Conservation (phyloP, 2,888 invertebrate genomes). For the Drosophila stalkeri region DNA sequence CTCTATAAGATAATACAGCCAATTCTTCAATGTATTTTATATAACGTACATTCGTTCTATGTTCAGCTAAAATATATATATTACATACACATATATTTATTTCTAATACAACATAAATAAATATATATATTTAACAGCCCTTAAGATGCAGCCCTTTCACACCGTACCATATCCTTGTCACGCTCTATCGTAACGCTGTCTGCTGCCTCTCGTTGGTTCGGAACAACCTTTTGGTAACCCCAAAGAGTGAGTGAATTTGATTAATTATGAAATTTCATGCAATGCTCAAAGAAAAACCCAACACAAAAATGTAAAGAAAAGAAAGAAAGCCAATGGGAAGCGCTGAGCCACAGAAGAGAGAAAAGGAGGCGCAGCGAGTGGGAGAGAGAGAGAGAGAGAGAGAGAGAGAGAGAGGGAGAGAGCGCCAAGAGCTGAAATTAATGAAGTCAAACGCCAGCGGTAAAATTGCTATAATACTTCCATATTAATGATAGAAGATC, state of each 20-base stretch:
- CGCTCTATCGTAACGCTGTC: slow-evolving; percentile 50
- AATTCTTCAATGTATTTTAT: neutral
- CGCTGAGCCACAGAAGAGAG: slow-evolving; percentile 27
- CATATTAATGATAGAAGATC: slow-evolving; percentile 35
- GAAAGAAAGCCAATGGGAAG: slow-evolving; percentile 56
- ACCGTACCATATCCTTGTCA: slow-evolving; percentile 74
- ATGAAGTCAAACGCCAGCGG: slow-evolving; percentile 76
- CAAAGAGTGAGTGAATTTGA: slow-evolving; percentile 81
- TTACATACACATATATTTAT: neutral
- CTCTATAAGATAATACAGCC: too few relatives aligned
- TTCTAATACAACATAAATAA: neutral
- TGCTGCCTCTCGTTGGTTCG: slow-evolving; percentile 16
- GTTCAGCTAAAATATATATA: neutral
- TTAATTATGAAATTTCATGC: slow-evolving; percentile 85
- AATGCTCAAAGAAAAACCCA: slow-evolving; percentile 62
- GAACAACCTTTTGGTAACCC: slow-evolving; percentile 21
- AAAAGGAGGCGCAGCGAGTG: neutral
- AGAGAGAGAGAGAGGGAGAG: slow-evolving; percentile 6
- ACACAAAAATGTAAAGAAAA: slow-evolving; percentile 32
- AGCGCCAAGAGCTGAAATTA: slow-evolving; percentile 72
- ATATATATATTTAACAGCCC: neutral
- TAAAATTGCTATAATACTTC: slow-evolving; percentile 55
- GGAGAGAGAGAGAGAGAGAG: neutral
- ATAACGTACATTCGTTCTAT: neutral
- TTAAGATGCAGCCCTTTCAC: slow-evolving; percentile 3